These are phyloP conservation scores for Hanleya hanleyi DNA, from an alignment of 2,888 invertebrate genomes.

Conservation along the genomic window DNA sequence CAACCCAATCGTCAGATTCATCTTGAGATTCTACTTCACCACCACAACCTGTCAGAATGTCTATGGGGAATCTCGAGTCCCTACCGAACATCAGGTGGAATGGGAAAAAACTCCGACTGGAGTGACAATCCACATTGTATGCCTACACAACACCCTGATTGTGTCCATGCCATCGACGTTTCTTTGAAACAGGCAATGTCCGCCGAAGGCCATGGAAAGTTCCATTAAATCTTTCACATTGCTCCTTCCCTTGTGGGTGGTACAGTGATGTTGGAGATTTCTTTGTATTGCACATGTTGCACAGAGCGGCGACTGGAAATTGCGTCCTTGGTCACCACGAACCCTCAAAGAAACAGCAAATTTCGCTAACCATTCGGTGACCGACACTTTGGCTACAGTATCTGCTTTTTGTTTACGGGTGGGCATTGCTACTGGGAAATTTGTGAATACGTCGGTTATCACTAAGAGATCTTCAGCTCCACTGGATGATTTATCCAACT, in stretches of 20 bases:
- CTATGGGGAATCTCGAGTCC: constrained; percentile 23
- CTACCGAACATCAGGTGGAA: constrained; percentile 21
- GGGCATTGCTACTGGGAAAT: constrained; percentile 17
- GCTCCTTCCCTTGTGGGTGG: constrained; percentile 19
- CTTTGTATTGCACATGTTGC: constrained; percentile 21
- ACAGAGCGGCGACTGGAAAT: constrained; percentile 23
- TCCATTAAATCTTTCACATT: constrained; percentile 25
- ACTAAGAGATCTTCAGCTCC: constrained; percentile 20
- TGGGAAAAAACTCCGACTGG: constrained; percentile 9
- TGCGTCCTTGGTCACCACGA: constrained; percentile 24
- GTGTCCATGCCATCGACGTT: constrained; percentile 22
- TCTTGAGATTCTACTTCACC: neutral
- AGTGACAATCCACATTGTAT: constrained; percentile 14
- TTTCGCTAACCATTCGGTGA: constrained; percentile 29
- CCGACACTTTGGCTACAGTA: constrained; percentile 16
- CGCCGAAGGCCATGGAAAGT: constrained; percentile 21
- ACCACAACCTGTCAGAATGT: constrained; percentile 11
- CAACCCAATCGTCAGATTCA: constrained; percentile 7
- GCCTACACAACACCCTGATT: constrained; percentile 11
- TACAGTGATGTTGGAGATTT: constrained; percentile 26
- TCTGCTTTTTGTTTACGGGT: constrained; percentile 20
- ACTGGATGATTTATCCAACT: neutral
- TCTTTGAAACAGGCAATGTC: constrained; percentile 7
- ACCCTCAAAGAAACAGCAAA: constrained; percentile 19
- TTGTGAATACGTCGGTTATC: too few relatives aligned